phyloP scores from a whole-genome alignment of 1,140 invertebrate species.

The Scaptomyza montana region DNA sequence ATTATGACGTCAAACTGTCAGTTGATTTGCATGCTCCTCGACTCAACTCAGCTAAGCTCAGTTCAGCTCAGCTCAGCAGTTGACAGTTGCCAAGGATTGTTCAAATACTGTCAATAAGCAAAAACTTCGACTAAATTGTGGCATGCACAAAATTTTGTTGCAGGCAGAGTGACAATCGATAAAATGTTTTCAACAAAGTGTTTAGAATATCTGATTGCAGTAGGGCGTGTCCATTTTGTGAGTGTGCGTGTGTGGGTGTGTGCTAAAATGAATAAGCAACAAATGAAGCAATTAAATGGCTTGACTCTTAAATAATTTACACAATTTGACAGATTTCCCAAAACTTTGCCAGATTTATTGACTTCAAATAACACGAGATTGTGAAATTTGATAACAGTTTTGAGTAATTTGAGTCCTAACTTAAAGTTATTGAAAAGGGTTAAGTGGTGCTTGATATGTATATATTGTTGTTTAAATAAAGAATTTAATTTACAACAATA shows the following conservation, averaged over 20 bases:
- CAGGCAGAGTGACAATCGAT: slow-evolving; percentile 25
- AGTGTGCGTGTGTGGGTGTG: neutral
- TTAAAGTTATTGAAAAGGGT: neutral
- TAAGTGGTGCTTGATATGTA: too few species aligned
- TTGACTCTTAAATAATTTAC: neutral
- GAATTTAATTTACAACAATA: too few species aligned
- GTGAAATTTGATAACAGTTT: neutral
- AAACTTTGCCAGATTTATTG: neutral
- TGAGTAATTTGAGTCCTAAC: neutral
- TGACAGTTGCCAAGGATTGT: slow-evolving; percentile 19
- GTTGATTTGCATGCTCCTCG: slow-evolving; percentile 63
- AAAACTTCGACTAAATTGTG: slow-evolving; percentile 10
- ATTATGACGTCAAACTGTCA: slow-evolving; percentile 62
- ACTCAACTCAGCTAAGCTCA: neutral
- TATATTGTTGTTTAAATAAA: too few species aligned
- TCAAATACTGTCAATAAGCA: slow-evolving; percentile 35
- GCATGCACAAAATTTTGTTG: slow-evolving; percentile 25
- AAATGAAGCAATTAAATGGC: slow-evolving; percentile 22
- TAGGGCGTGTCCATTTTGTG: neutral
- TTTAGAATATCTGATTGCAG: neutral
- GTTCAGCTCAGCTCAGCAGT: neutral
- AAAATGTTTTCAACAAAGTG: neutral
- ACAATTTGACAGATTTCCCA: neutral
- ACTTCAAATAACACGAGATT: neutral
- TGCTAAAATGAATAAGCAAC: slow-evolving; percentile 7